Evolutionary conservation across 1,140 invertebrate genomes (phyloP).

Genomic region (Medauroidea extradentata): DNA sequence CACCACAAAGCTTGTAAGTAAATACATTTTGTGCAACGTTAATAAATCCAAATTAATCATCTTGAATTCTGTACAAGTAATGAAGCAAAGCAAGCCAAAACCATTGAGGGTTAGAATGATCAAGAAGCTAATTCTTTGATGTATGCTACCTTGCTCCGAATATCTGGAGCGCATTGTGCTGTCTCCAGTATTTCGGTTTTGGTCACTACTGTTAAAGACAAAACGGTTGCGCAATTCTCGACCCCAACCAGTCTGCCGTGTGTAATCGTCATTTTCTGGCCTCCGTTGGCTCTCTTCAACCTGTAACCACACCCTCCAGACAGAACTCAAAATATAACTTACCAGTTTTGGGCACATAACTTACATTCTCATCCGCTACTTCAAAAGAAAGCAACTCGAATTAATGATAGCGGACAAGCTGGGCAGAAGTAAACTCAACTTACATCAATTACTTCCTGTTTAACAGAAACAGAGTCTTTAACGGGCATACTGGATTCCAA

Average conservation of each 20-base stretch:
- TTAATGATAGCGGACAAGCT: no score
- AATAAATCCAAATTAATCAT: no score
- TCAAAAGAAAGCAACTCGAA: no score
- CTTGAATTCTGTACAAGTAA: no score
- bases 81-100: no score
- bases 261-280: slow-evolving; percentile 1
- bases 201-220: slow-evolving; percentile 23
- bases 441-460: slow-evolving; percentile 2
- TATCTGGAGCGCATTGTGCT: slow-evolving; percentile 4
- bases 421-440: neutral
- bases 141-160: slow-evolving; percentile 8
- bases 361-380: no score
- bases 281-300: slow-evolving; percentile 6
- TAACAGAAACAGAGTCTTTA: slow-evolving; percentile 1
- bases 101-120: no score
- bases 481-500: slow-evolving; percentile 15
- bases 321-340: no score
- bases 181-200: neutral
- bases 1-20: no score
- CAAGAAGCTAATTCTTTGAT: no score
- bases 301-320: slow-evolving; percentile 1
- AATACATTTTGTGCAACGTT: no score
- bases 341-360: no score
- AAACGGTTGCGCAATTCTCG: slow-evolving; percentile 30
- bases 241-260: slow-evolving; percentile 16